These are phyloP conservation scores for Melipona bicolor DNA, from an alignment of 2,888 invertebrate species.

Conservation along the genomic window DNA sequence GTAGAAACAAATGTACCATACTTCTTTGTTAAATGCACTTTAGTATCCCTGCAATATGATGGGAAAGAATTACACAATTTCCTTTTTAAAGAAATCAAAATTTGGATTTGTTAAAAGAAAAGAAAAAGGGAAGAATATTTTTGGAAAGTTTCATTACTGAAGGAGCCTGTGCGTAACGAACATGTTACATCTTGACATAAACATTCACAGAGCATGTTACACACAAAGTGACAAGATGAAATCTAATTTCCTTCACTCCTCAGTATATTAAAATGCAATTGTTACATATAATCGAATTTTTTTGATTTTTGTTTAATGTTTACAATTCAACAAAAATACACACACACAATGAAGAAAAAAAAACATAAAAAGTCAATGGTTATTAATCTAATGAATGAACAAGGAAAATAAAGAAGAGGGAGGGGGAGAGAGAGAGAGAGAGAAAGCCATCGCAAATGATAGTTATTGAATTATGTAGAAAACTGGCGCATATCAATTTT, in stretches of 20 bases:
- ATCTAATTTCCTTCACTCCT: background rate
- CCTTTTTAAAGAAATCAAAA: background rate
- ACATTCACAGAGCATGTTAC: background rate
- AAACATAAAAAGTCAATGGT: background rate
- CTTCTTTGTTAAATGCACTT: background rate
- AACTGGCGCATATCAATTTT: background rate
- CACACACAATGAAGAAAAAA: background rate
- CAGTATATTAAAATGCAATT: background rate
- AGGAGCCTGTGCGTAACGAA: background rate
- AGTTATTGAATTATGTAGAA: conserved; percentile 5
- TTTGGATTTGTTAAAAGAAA: background rate
- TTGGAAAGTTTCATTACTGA: background rate
- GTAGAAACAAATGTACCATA: background rate
- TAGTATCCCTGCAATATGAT: background rate
- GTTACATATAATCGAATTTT: background rate
- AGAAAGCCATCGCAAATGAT: background rate
- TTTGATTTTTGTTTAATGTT: background rate
- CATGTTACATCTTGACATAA: background rate
- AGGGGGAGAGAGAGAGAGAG: background rate
- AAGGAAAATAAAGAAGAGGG: background rate
- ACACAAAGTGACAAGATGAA: background rate
- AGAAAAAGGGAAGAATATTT: background rate
- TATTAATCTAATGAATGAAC: background rate
- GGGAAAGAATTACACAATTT: background rate
- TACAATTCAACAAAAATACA: background rate